These are phyloP conservation scores for Serrognathus titanus DNA, from an alignment of 2,888 invertebrate genomes.

Conservation along the genomic window DNA sequence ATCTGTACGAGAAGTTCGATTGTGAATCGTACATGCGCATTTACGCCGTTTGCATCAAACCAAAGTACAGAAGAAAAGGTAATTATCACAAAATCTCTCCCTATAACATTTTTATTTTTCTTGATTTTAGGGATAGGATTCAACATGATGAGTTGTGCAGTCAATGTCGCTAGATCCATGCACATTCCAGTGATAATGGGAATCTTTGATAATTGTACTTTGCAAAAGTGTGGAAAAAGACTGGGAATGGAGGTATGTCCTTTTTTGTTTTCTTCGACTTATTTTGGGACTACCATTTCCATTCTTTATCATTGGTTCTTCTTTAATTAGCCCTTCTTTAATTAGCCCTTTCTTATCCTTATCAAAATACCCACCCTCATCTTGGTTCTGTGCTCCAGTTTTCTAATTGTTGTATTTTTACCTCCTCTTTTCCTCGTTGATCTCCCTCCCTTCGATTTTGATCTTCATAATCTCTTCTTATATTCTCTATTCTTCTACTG, in stretches of 20 bases:
- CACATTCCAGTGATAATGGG: slow-evolving; percentile 39
- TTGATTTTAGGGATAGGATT: slow-evolving; percentile 31
- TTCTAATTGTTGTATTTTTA: no score
- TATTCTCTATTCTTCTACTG: no score
- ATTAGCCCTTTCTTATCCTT: no score
- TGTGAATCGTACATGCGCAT: slow-evolving; percentile 40
- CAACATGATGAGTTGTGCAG: slow-evolving; percentile 32
- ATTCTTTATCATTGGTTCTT: no score
- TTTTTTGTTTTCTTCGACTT: no score
- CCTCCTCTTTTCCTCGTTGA: no score
- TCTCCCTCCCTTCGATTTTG: no score
- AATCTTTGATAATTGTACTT: slow-evolving; percentile 33
- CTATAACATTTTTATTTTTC: background rate
- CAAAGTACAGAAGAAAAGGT: slow-evolving; percentile 38
- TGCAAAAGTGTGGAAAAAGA: slow-evolving; percentile 38
- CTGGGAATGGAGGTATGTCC: slow-evolving; percentile 37
- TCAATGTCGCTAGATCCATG: slow-evolving; percentile 40
- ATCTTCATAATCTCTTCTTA: no score
- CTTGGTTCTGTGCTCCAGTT: no score
- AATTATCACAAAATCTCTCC: background rate
- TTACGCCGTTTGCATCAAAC: slow-evolving; percentile 38
- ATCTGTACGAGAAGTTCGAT: slow-evolving; percentile 38
- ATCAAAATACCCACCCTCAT: no score
- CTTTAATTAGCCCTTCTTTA: no score
- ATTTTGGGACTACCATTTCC: no score